These are phyloP conservation scores for Gymnogyps californianus DNA, from an alignment of 2,113 vertebrate genomes.

Conservation along the genomic window DNA sequence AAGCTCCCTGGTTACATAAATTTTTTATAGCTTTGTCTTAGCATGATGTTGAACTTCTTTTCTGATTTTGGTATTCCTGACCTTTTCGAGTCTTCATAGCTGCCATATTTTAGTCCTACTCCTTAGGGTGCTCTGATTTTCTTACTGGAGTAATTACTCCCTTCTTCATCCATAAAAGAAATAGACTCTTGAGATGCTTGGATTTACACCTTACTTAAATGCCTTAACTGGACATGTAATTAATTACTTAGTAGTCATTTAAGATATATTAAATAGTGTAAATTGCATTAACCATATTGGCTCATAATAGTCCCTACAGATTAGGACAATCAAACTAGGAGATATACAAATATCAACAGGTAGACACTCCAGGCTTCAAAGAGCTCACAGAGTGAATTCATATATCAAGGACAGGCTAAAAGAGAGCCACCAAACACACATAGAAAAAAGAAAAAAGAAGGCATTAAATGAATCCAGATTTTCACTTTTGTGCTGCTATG, in stretches of 20 bases:
- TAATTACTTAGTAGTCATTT: background rate
- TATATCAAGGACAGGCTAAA: background rate
- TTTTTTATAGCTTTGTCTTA: background rate
- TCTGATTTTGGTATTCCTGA: background rate
- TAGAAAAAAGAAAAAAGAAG: fast-evolving
- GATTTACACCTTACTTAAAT: background rate
- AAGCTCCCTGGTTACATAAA: background rate
- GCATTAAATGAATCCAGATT: background rate
- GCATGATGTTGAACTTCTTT: background rate
- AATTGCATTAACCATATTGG: background rate
- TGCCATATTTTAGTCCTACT: background rate
- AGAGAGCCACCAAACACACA: background rate
- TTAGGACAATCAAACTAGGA: background rate
- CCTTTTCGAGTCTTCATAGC: background rate
- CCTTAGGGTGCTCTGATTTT: background rate
- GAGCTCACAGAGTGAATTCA: background rate
- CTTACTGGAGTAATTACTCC: background rate
- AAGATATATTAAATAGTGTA: background rate
- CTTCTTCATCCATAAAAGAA: background rate
- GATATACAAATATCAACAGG: background rate
- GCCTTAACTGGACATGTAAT: background rate
- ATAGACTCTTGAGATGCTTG: background rate
- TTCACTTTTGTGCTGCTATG: background rate
- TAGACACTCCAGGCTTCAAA: background rate
- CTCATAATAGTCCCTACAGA: background rate